Conservation (phyloP, 2,888 invertebrate species). For the Parapristionchus giblindavisi region DNA sequence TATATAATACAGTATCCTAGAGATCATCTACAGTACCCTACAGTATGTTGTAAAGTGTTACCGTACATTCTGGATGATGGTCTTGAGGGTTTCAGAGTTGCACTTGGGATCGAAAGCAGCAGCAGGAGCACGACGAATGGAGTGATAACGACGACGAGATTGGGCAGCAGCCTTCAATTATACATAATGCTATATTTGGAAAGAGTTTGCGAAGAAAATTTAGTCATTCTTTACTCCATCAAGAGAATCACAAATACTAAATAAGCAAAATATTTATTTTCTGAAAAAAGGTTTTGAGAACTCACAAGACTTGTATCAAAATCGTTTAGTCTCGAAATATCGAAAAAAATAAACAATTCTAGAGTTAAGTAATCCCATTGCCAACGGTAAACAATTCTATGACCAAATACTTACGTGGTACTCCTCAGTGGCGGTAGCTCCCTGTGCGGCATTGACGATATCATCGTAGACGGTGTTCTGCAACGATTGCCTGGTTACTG, state of each 20-base stretch:
- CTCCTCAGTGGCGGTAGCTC: constrained; percentile 38
- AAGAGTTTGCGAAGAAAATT: not conserved
- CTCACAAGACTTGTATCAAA: too few relatives aligned
- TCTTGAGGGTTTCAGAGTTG: constrained; percentile 55
- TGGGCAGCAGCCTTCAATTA: constrained; percentile 30
- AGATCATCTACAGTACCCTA: too few relatives aligned
- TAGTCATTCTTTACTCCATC: not conserved
- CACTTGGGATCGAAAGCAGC: constrained; percentile 59
- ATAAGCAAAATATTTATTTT: too few relatives aligned
- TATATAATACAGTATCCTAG: too few relatives aligned
- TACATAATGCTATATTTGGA: not conserved
- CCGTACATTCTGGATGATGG: constrained; percentile 51
- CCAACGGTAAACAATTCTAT: too few relatives aligned
- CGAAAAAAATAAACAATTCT: too few relatives aligned
- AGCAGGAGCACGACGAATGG: constrained; percentile 8
- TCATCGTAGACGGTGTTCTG: constrained; percentile 41
- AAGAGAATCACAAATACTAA: too few relatives aligned
- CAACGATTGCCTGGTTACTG: too few relatives aligned
- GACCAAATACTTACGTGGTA: constrained; percentile 11
- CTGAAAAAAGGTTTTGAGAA: too few relatives aligned
- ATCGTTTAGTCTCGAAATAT: too few relatives aligned
- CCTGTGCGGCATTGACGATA: constrained; percentile 28
- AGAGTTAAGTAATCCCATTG: too few relatives aligned
- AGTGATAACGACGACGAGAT: constrained; percentile 41
- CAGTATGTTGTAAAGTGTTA: too few relatives aligned